Conservation (phyloP, 2,113 vertebrate genomes). For the Neoarius graeffei region DNA sequence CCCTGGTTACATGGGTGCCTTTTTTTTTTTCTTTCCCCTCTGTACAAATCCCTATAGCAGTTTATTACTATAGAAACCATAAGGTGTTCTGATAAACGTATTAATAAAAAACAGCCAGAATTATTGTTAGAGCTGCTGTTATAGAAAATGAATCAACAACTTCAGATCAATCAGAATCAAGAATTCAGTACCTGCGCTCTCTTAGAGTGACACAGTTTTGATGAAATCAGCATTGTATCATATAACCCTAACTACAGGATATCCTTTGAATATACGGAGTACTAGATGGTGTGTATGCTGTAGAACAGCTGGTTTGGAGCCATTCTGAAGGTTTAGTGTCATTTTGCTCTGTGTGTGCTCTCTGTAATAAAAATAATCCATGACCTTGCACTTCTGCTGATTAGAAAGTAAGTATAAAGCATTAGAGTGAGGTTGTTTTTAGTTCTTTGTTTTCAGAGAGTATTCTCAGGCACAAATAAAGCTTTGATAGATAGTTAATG, state of each 20-base stretch:
- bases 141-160: background rate
- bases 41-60: background rate
- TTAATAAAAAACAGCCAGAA: background rate
- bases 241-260: background rate
- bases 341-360: background rate
- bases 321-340: background rate
- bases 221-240: background rate
- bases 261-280: too few relatives aligned
- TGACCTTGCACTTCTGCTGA: background rate
- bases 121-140: background rate
- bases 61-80: background rate
- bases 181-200: background rate
- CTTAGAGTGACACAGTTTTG: background rate
- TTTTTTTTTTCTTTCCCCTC: background rate
- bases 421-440: background rate
- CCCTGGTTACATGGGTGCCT: background rate
- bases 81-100: background rate
- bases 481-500: background rate
- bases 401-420: background rate
- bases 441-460: background rate
- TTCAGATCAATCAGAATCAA: background rate
- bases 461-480: background rate
- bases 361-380: background rate
- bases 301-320: background rate
- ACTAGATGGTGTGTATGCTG: background rate